Conservation (phyloP, 2,797 vertebrate species). For the Saguinus oedipus region DNA sequence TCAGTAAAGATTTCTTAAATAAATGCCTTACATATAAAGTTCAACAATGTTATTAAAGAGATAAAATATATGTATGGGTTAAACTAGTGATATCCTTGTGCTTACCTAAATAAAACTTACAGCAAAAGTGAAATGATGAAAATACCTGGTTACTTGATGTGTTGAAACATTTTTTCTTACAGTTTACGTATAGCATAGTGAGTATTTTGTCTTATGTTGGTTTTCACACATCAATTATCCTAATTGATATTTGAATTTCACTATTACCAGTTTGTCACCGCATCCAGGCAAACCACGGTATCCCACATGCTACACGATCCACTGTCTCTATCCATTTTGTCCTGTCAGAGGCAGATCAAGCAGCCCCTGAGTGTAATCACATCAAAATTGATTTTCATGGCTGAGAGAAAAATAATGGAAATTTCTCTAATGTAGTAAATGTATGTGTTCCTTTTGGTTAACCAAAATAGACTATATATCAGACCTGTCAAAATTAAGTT, state of each 20-base stretch:
- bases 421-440: constrained; percentile 99
- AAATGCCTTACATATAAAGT: not conserved
- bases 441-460: constrained; percentile 99
- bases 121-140: constrained; percentile 64
- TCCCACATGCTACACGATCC: constrained; percentile 79
- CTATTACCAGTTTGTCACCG: constrained; percentile 74
- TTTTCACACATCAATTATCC: constrained; percentile 57
- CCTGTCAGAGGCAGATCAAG: constrained; percentile 93
- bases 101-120: constrained; percentile 44
- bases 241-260: constrained; percentile 78
- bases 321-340: constrained; percentile 89
- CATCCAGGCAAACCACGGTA: constrained; percentile 77
- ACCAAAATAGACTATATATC: constrained; percentile 98
- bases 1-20: constrained; percentile 13
- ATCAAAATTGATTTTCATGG: constrained; percentile 99
- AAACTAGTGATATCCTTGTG: constrained; percentile 42
- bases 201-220: constrained; percentile 33
- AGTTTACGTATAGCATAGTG: constrained; percentile 43
- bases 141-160: not conserved
- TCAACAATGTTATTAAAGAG: constrained; percentile 28
- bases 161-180: constrained; percentile 48
- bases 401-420: constrained; percentile 99
- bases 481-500: constrained; percentile 95
- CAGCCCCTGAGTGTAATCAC: constrained; percentile 94
- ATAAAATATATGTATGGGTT: not conserved